Base-by-base conservation (phyloP, 2,797 vertebrate species). In the Atherinosoma microstoma region DNA sequence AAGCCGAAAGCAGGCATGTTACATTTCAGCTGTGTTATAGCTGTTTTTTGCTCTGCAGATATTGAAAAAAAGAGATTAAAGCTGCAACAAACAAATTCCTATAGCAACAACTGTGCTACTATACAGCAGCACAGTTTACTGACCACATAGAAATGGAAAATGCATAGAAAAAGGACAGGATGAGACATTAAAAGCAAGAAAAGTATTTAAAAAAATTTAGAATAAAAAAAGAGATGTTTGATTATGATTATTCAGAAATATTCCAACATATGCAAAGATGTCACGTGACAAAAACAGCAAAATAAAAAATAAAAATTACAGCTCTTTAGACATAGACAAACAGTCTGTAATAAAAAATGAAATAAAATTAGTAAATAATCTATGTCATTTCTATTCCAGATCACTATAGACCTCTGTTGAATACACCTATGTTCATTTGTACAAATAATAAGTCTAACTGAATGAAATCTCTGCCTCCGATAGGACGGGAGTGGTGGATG, bases 311-410 rank as follows among this genome's bases (percentile, higher is more conserved):
- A 27, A 27, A 27, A 27, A 75, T 75, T 79, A 85, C 56, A 84
- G 71, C 84, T 88, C 73, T 85, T 67, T 84, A 69, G 79, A 87
- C 80, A 75, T 62, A 67, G 81, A 27, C 24, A 27, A 27, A 87
- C 58, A 70, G 78, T 85, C 74, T 70, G 84, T 84, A 66, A 84
- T 71, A 70, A 78, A 86, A 88, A 88, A 83, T 83, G 40, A 58
- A 91, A 90, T 88, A 93, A 87, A 88, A 91, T 85, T 87, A 76
- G 86, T 91, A 85, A 87, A 90, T 91, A 86, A 87, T 93, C 82
- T 79, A 64, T 67, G 85, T 82, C 73, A 75, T 78, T 80, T 79
- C 80, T 78, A 83, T 84, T 82, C 87, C 84, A 80, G 73, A 84
- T 82, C 78, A 85, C 76, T 79, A 88, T 75, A 80, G 72, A 87